A percentile compares a stretch with the other conserved stretches of the same genome.
Evolutionary conservation across 2,888 invertebrate genomes (phyloP).

Genomic region (Hypena proboscidalis): DNA sequence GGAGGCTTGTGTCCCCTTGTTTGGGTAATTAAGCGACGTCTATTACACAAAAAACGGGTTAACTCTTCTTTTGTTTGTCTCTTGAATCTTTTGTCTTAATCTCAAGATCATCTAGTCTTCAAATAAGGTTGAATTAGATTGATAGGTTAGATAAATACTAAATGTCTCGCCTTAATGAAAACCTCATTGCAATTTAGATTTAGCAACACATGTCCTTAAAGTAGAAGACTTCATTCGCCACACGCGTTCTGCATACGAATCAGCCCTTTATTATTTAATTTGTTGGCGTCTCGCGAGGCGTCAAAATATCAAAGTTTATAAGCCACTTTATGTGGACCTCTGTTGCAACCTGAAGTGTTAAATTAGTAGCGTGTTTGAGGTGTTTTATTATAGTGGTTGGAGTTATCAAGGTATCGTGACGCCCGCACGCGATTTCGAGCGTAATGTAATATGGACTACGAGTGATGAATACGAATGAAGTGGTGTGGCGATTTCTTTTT

Average conservation of each 20-base stretch:
- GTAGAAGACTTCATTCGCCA: constrained; percentile 54
- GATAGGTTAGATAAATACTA: constrained; percentile 31
- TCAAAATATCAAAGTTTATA: constrained; percentile 67
- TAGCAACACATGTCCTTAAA: constrained; percentile 49
- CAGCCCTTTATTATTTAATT: constrained; percentile 72
- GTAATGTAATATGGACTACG: constrained; percentile 78
- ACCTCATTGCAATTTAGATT: constrained; percentile 46
- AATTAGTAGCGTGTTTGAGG: constrained; percentile 8
- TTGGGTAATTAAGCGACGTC: constrained; percentile 64
- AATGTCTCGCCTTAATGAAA: constrained; percentile 33
- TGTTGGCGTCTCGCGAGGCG: constrained; percentile 71
- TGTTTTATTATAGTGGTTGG: constrained; percentile 28
- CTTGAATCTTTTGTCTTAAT: constrained; percentile 4
- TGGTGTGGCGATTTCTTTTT: constrained; percentile 70
- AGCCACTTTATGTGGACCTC: constrained; percentile 48
- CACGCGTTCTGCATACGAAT: constrained; percentile 70
- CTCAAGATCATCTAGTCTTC: constrained; percentile 8
- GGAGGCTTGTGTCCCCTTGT: constrained; percentile 58
- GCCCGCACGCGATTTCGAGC: constrained; percentile 72
- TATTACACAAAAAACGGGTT: constrained; percentile 21
- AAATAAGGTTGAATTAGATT: constrained; percentile 8
- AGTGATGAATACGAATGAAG: constrained; percentile 74
- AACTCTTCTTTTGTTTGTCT: constrained; percentile 3
- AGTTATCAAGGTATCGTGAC: constrained; percentile 67
- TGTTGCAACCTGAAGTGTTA: constrained; percentile 13